Evolutionary conservation across 2,888 invertebrate genomes (phyloP), one percentile per base, ranked within the genome.

Genomic region (Drosophila affinis): DNA sequence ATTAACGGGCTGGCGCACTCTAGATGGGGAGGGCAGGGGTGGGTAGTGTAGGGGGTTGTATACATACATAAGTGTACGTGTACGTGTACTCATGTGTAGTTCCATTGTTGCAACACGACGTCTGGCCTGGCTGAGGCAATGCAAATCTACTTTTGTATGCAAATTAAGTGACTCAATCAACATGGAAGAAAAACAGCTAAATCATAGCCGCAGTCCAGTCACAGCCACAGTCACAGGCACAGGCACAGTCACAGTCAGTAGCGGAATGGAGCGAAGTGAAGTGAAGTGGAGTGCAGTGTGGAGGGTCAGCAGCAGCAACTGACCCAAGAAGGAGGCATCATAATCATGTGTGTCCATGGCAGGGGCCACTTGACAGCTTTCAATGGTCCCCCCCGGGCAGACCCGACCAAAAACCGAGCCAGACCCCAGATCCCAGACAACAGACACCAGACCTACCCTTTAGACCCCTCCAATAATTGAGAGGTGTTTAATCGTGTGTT

Each of bases 401-500:
- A 39, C 60, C 73, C 77, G 29, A 29, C 29, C 75, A 68, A 72
- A 7, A 7, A 32, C 7, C 14, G 14, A 14, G 7, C 32, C 34
- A 29, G 46, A 18, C 32, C 21, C 7, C 51, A 68, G 79, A 71
- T 6, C 27, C 27, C 75, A 68, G 73, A 39, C 6, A 14, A 14
- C 14, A 39, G 34, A 39, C 39, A 24, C 51, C 51, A 68, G 79
- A 74, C 58, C 76, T 54, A 59, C 54, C 34, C 24, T 18, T 21
- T 47, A 56, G 51, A 44, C 56, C 63, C 53, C 62, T 62, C 76
- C 88, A 89, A 91, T 91, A 91, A 91, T 91, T 91, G 90, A 90
- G 91, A 91, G 91, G 91, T 91, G 91, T 91, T 91, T 91, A 91
- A 91, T 91, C 91, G 91, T 90, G 90, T 90, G 90, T 91, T 91